These are phyloP conservation scores for Caradrina clavipalpis DNA, from an alignment of 2,888 invertebrate species.

Conservation along the genomic window DNA sequence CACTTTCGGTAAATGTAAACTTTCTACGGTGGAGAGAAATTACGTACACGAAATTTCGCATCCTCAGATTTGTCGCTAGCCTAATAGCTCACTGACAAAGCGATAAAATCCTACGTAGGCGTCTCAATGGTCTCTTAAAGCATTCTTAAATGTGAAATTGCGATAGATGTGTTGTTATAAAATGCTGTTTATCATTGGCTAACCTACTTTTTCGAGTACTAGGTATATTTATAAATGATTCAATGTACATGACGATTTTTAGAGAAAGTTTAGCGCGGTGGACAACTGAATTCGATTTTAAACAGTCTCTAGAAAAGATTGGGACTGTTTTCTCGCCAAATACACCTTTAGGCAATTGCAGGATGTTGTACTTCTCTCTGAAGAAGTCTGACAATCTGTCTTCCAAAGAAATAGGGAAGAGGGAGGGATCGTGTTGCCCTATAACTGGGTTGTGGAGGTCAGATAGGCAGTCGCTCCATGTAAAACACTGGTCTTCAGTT, in stretches of 20 bases:
- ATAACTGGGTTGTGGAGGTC: too few relatives aligned
- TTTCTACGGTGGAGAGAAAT: background rate
- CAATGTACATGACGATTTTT: background rate
- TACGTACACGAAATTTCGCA: background rate
- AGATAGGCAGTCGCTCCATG: too few relatives aligned
- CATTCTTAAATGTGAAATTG: slow-evolving; percentile 18
- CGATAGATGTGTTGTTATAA: slow-evolving; percentile 22
- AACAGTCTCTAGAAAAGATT: background rate
- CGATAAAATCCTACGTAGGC: slow-evolving; percentile 38
- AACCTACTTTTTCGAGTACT: slow-evolving; percentile 23
- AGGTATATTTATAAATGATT: slow-evolving; percentile 13
- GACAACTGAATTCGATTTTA: background rate
- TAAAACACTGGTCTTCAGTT: too few relatives aligned
- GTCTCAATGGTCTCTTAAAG: slow-evolving; percentile 14
- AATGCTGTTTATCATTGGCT: slow-evolving; percentile 17
- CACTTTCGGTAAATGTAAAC: too few relatives aligned
- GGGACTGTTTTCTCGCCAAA: too few relatives aligned
- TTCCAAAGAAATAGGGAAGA: too few relatives aligned
- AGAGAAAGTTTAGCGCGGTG: background rate
- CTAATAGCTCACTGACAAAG: slow-evolving; percentile 8
- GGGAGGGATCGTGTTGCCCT: too few relatives aligned
- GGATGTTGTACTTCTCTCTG: too few relatives aligned
- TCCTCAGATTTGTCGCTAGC: background rate
- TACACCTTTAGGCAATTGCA: too few relatives aligned
- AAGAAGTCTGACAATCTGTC: too few relatives aligned